Conservation (phyloP, 1,140 invertebrate genomes). For the Physella acuta region DNA sequence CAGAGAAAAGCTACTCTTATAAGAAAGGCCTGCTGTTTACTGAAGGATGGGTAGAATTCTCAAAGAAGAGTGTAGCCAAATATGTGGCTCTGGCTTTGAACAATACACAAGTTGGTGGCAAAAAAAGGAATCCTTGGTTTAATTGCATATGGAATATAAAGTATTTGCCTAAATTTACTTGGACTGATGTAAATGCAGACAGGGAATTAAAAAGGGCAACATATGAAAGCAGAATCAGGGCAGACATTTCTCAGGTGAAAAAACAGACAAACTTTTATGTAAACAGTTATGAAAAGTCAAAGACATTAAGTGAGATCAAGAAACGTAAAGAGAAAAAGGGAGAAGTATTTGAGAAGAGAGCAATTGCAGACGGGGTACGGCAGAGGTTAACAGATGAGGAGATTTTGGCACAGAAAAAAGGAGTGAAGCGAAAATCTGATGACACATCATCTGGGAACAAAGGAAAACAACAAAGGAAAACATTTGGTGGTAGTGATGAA, state of each 20-base stretch:
- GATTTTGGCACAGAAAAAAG: conserved; percentile 9
- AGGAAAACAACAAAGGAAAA: conserved; percentile 10
- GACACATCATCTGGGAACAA: not conserved
- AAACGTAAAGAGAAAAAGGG: conserved; percentile 19
- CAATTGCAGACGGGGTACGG: not conserved
- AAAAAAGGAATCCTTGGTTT: too few relatives aligned
- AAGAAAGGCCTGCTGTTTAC: conserved; percentile 63
- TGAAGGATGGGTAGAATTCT: too few relatives aligned
- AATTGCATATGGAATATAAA: too few relatives aligned
- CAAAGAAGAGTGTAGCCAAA: too few relatives aligned
- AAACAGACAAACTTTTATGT: conserved; percentile 20
- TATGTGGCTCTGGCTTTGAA: too few relatives aligned
- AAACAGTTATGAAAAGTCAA: conserved; percentile 10
- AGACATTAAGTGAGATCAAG: conserved; percentile 18
- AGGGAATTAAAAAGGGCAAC: conserved; percentile 87
- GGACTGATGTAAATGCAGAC: conserved; percentile 90
- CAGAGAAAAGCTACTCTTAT: conserved; percentile 46
- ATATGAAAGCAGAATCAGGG: conserved; percentile 78
- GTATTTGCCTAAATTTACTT: too few relatives aligned
- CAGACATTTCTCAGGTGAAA: conserved; percentile 80
- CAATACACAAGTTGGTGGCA: too few relatives aligned
- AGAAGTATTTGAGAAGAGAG: conserved; percentile 8
- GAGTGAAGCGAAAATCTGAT: not conserved
- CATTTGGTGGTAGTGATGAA: conserved; percentile 12
- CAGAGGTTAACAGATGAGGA: conserved; percentile 22